These are phyloP conservation scores for Microtus montanus DNA, from an alignment of 2,113 vertebrate genomes.

Conservation along the genomic window DNA sequence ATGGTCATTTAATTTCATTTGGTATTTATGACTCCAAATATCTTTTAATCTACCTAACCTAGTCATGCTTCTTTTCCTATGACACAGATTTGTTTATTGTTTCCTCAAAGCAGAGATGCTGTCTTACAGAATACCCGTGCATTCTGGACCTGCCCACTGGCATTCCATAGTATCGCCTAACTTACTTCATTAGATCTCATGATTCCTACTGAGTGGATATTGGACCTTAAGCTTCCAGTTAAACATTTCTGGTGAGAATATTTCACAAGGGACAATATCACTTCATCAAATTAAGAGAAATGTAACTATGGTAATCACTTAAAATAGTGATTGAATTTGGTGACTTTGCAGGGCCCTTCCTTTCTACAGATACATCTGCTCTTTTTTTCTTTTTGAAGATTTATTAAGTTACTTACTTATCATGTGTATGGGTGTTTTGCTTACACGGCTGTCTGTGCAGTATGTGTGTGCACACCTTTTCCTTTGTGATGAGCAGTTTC, in stretches of 20 bases:
- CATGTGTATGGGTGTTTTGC: neutral
- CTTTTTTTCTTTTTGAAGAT: neutral
- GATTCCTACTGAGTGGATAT: neutral
- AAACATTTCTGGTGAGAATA: slow-evolving; percentile 23
- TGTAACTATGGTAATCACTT: neutral
- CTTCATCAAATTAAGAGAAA: rapidly evolving
- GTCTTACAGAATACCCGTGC: neutral
- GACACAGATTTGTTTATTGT: neutral
- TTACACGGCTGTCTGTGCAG: neutral
- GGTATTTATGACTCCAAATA: neutral
- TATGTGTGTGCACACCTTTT: neutral
- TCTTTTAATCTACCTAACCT: neutral
- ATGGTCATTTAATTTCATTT: slow-evolving; percentile 11
- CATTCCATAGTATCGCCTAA: neutral
- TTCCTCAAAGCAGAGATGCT: neutral
- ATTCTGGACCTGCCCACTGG: neutral
- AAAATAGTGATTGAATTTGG: neutral
- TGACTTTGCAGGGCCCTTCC: neutral
- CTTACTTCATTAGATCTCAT: neutral
- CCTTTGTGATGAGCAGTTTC: neutral
- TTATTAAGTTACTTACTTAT: neutral
- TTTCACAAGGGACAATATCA: neutral
- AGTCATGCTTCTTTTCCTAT: neutral
- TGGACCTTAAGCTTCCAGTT: neutral
- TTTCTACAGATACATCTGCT: neutral